A percentile compares a stretch with the other conserved stretches of the same genome.
Conservation (phyloP, 2,888 invertebrate genomes). For the Coleophora deauratella region DNA sequence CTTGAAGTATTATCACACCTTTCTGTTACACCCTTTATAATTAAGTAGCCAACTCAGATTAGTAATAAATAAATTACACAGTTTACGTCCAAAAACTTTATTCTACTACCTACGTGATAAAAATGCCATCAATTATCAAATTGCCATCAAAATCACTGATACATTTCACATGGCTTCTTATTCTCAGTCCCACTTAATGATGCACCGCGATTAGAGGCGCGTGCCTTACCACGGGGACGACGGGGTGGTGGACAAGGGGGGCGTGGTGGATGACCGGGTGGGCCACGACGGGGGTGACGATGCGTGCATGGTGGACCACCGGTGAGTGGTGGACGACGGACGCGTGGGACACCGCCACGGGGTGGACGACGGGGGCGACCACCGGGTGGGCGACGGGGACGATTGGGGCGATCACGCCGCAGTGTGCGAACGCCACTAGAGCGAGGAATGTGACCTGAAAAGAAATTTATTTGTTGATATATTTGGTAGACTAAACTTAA, state of each 20-base stretch:
- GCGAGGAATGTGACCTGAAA: constrained; percentile 59
- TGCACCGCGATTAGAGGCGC: constrained; percentile 50
- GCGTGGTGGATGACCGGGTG: constrained; percentile 27
- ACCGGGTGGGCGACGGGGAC: constrained; percentile 45
- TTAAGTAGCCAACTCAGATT: no score
- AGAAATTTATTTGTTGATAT: background rate
- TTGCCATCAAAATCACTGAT: no score
- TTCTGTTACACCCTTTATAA: no score
- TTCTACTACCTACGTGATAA: no score
- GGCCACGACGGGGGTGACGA: constrained; percentile 25
- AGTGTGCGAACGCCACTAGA: constrained; percentile 50
- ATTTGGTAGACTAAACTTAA: no score
- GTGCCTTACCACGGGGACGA: constrained; percentile 43
- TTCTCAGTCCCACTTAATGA: constrained; percentile 24
- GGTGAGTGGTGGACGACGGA: constrained; percentile 36
- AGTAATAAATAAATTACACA: no score
- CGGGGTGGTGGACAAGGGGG: constrained; percentile 39
- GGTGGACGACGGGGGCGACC: constrained; percentile 37
- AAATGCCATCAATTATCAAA: no score
- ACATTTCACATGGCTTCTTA: no score
- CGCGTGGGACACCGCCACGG: constrained; percentile 38
- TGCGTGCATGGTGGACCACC: constrained; percentile 23
- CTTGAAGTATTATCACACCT: no score
- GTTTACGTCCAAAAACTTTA: no score
- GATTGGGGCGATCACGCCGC: constrained; percentile 50